phyloP scores from a whole-genome alignment of 2,113 vertebrate genomes.

The Pipra filicauda region DNA sequence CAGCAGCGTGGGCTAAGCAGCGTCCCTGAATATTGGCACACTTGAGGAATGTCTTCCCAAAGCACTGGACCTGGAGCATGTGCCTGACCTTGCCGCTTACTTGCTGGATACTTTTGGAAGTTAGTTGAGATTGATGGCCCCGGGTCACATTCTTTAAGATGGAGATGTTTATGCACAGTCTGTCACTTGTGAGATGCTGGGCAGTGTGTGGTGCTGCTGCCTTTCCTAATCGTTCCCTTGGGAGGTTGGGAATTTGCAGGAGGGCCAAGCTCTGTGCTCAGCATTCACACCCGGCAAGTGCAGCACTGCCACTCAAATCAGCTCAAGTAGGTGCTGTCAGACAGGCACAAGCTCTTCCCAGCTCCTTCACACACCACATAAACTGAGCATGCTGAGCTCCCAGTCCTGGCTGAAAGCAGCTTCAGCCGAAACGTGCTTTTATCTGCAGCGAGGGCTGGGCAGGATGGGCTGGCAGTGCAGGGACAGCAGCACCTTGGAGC shows the following conservation, averaged over 20 bases:
- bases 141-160: background rate
- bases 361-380: background rate
- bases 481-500: background rate
- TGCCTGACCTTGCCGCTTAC: background rate
- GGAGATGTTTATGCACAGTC: background rate
- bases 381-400: background rate
- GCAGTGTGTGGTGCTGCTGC: background rate
- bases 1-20: background rate
- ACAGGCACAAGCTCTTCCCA: background rate
- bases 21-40: background rate
- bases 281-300: background rate
- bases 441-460: background rate
- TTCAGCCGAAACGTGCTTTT: background rate
- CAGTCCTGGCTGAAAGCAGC: background rate
- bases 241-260: background rate
- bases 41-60: background rate
- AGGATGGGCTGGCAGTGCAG: background rate
- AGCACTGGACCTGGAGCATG: accelerated
- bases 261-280: accelerated
- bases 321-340: background rate
- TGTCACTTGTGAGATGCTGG: background rate
- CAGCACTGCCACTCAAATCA: background rate
- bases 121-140: background rate
- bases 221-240: background rate
- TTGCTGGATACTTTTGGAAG: background rate